A percentile compares a stretch with the other conserved stretches of the same genome.
Evolutionary conservation across 2,113 vertebrate species (phyloP).

Genomic region (Panthera uncia): DNA sequence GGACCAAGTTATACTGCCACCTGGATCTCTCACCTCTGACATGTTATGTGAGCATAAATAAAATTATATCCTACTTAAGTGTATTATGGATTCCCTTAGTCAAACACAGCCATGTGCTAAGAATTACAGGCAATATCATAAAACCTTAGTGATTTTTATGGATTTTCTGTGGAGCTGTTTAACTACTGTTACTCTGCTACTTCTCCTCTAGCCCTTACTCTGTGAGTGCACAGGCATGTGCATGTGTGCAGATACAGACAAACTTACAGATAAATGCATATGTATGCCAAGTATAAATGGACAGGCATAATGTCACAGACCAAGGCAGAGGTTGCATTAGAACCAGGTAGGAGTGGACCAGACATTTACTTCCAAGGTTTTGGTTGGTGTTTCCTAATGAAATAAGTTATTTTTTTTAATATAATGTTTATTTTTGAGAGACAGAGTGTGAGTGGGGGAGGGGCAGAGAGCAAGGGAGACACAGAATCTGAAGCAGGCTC

Average conservation of each 20-base stretch:
- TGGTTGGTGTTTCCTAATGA: background rate
- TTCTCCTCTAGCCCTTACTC: background rate
- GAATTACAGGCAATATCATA: background rate
- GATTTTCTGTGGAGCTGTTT: background rate
- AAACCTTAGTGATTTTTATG: background rate
- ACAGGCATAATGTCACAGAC: background rate
- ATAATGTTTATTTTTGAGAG: no score
- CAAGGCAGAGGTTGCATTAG: background rate
- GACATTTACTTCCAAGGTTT: background rate
- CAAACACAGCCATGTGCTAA: background rate
- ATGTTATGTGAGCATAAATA: background rate
- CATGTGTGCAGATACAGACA: background rate
- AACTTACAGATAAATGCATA: background rate
- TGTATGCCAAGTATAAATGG: background rate
- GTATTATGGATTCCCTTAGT: background rate
- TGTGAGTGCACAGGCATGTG: background rate
- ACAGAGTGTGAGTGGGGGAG: no score
- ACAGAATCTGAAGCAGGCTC: no score
- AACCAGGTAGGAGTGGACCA: accelerated
- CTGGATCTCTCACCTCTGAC: background rate
- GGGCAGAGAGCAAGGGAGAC: no score
- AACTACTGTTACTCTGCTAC: background rate
- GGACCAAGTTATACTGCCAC: background rate
- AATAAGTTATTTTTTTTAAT: background rate
- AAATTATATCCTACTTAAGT: background rate